Base-by-base conservation (phyloP, 2,797 vertebrate genomes). In the Halcyon badia region DNA sequence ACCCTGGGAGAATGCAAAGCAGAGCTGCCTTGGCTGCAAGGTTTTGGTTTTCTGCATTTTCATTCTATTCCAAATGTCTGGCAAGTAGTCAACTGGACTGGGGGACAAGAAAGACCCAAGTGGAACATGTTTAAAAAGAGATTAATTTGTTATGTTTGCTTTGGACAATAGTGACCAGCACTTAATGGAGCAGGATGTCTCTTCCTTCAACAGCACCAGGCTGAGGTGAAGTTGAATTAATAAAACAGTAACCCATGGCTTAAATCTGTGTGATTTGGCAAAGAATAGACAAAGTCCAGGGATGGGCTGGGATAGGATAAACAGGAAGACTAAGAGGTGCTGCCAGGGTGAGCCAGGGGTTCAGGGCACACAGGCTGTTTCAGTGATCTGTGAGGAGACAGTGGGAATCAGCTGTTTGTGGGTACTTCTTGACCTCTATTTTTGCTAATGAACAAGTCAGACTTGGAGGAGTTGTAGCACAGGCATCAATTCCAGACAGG, bases 401-500 rank as follows among this genome's bases (percentile, higher is more conserved):
- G 28, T 22, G 8, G 51, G 31, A 51, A 70, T 54, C 61, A 75
- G 61, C 24, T 87, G 26, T 64, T 44, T 39, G 37, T 41, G 19
- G 61, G 51, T 52, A 21, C 16, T 48, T 26, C 69, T 66, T 61
- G 65, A 46, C 33, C n/a, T 49, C 64, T 60, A 3, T 18, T 85
- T 77, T 44, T 42, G n/a, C 31, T 77, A 28, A 73, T 16, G 65
- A 69, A 65, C 68, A 42, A 30, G 25, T 57, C 64, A 80, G 46
- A 57, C 14, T 79, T 65, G 4, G 1, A 65, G 26, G 20, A 65
- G 18, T 30, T 35, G n/a, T 5, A 79, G 60, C 46, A 51, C 26
- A 85, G 37, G 58, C 56, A 93, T 26, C n/a, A 80, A 28, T 58
- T 58, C n/a, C 58, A 93, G 56, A 56, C 76, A 70, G 72, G 37